Evolutionary conservation across 2,888 invertebrate species (phyloP).

Genomic region (Synergus laeviventris): DNA sequence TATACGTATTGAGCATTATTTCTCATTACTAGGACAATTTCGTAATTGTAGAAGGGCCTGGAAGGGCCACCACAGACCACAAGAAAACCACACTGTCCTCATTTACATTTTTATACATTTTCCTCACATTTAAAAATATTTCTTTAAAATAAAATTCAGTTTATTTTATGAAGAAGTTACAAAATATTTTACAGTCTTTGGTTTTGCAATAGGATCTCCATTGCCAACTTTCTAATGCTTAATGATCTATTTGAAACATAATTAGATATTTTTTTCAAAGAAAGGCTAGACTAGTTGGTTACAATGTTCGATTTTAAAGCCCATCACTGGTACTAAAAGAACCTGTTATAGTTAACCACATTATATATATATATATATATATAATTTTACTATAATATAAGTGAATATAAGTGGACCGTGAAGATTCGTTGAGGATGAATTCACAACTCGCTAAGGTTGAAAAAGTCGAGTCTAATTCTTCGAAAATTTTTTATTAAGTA

Average conservation of each 20-base stretch:
- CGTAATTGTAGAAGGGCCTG: no score
- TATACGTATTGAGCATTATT: no score
- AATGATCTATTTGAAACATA: neutral
- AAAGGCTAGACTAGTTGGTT: neutral
- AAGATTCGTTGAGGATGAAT: conserved; percentile 20
- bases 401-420: conserved; percentile 21
- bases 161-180: neutral
- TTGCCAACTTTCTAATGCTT: neutral
- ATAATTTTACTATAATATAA: no score
- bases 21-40: no score
- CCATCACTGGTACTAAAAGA: neutral
- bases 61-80: no score
- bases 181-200: neutral
- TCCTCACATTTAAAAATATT: neutral
- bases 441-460: neutral
- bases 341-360: neutral
- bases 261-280: neutral
- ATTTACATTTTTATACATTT: no score
- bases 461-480: neutral
- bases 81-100: no score
- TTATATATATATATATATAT: neutral
- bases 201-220: neutral
- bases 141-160: neutral
- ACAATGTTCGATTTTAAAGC: neutral
- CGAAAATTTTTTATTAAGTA: neutral